Percentiles rank a stretch among this genome's conserved stretches.
These are phyloP conservation scores for Mormoops blainvillei DNA, from an alignment of 2,113 vertebrate genomes.

Conservation along the genomic window DNA sequence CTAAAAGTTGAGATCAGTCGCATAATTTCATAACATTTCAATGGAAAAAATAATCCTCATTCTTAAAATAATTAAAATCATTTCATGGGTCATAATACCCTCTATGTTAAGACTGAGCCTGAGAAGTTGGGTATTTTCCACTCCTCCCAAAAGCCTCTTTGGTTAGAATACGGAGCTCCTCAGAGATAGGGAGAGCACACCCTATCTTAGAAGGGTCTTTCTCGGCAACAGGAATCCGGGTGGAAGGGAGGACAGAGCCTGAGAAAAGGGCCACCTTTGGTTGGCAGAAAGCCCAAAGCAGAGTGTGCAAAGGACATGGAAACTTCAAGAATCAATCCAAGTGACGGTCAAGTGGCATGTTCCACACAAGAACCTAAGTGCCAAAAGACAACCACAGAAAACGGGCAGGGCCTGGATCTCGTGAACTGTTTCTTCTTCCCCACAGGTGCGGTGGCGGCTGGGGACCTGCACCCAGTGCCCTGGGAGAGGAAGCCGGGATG, in stretches of 20 bases:
- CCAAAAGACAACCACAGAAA: not conserved
- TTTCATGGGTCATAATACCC: not conserved
- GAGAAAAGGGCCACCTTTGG: not conserved
- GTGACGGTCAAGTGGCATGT: not conserved
- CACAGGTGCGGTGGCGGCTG: no score
- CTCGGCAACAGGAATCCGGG: rapidly evolving
- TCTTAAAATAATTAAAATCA: conserved; percentile 15
- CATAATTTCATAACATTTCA: not conserved
- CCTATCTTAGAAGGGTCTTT: not conserved
- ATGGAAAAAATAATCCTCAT: not conserved
- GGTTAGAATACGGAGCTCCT: not conserved
- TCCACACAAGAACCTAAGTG: not conserved
- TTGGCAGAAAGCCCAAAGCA: not conserved
- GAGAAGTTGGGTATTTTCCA: not conserved
- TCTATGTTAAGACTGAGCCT: not conserved
- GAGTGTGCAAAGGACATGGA: not conserved
- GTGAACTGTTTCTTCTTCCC: not conserved
- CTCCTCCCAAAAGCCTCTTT: not conserved
- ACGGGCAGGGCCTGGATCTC: not conserved
- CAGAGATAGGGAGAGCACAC: not conserved
- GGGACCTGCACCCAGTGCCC: not conserved
- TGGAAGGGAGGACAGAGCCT: not conserved
- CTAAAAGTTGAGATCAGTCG: not conserved
- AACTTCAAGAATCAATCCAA: not conserved
- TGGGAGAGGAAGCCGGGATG: not conserved